phyloP scores from a whole-genome alignment of 2,797 vertebrate species.

The Thaleichthys pacificus region DNA sequence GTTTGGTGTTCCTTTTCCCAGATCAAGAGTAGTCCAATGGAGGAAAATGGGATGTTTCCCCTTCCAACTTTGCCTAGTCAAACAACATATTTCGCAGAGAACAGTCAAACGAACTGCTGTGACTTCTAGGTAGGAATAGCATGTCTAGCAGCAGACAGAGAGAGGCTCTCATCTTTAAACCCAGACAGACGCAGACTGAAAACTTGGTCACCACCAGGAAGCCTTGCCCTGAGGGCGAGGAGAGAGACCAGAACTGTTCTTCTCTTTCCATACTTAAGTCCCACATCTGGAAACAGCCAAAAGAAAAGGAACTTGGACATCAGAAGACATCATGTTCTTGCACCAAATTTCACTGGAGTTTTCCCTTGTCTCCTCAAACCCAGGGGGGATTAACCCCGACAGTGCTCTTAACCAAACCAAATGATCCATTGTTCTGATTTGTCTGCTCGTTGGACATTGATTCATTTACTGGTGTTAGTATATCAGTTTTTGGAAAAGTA shows the following conservation, averaged over 20 bases:
- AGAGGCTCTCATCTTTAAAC: conserved; percentile 39
- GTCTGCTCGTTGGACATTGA: background rate
- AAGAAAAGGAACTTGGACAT: background rate
- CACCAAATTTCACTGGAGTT: conserved; percentile 3
- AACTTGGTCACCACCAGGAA: background rate
- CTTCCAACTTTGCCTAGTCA: conserved; percentile 52
- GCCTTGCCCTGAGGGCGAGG: background rate
- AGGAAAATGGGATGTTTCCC: conserved; percentile 48
- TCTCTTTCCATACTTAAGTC: background rate
- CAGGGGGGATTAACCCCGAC: background rate
- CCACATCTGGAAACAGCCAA: background rate
- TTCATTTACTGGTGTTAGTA: background rate
- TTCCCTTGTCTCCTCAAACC: background rate
- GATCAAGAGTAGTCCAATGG: conserved; percentile 57
- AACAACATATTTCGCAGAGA: conserved; percentile 62
- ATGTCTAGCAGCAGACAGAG: background rate
- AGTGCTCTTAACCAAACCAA: background rate
- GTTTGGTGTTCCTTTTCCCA: conserved; percentile 32
- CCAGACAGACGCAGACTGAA: background rate
- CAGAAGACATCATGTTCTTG: background rate
- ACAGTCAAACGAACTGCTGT: conserved; percentile 56
- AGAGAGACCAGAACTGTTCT: background rate
- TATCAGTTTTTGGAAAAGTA: conserved; percentile 2
- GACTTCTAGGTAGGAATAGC: conserved; percentile 24
- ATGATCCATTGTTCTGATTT: background rate